These are phyloP conservation scores for Rhopalosiphum maidis DNA, from an alignment of 1,140 invertebrate species.

Conservation along the genomic window DNA sequence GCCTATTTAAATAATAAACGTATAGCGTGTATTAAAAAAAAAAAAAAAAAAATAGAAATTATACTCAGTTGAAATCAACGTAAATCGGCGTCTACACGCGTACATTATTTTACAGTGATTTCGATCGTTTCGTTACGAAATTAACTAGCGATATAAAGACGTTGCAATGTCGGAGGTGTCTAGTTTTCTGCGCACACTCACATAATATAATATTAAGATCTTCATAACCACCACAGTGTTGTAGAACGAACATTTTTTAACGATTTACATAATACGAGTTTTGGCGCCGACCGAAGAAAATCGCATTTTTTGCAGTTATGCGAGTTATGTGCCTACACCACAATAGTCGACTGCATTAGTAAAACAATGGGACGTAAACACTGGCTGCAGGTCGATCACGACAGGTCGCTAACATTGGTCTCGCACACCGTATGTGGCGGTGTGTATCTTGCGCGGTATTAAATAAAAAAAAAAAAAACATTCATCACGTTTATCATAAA, in stretches of 20 bases:
- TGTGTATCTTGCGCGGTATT: not conserved
- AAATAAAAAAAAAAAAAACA: not conserved
- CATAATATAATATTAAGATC: not conserved
- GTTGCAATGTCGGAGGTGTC: too few relatives aligned
- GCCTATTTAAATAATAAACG: not conserved
- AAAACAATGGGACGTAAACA: slow-evolving; percentile 26
- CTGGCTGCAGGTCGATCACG: not conserved
- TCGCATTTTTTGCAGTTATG: not conserved
- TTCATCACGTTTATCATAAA: not conserved
- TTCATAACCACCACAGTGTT: not conserved
- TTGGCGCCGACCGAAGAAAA: not conserved
- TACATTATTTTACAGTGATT: too few relatives aligned
- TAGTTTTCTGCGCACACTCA: not conserved
- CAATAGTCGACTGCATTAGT: not conserved
- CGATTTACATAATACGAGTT: not conserved
- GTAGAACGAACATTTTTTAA: not conserved
- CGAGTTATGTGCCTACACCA: not conserved
- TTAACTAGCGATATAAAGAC: too few relatives aligned
- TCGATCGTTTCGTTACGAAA: too few relatives aligned
- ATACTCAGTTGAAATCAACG: not conserved
- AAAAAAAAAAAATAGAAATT: too few relatives aligned
- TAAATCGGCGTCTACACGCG: not conserved
- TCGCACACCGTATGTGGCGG: not conserved
- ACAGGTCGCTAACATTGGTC: not conserved
- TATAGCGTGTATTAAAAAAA: not conserved